Evolutionary conservation across 2,888 invertebrate genomes (phyloP).

Genomic region (Alloscopus bannaensis): DNA sequence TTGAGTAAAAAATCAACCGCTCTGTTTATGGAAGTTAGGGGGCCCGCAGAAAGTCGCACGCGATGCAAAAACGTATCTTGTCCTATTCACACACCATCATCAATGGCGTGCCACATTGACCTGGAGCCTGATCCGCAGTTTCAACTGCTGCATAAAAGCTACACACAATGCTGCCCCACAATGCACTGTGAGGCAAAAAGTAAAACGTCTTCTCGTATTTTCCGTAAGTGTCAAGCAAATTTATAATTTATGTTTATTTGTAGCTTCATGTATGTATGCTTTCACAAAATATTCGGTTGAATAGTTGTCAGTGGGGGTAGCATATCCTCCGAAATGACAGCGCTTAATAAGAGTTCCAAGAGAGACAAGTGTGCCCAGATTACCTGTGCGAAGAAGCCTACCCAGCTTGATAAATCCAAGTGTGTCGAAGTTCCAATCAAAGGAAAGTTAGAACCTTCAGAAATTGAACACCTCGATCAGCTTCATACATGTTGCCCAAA

Average conservation of each 20-base stretch:
- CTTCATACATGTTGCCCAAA: background rate
- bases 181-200: background rate
- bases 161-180: conserved; percentile 4
- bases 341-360: background rate
- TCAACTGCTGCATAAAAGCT: background rate
- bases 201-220: background rate
- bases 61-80: background rate
- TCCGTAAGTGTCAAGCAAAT: background rate
- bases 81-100: background rate
- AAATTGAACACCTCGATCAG: background rate
- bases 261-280: too few relatives aligned
- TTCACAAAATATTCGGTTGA: background rate
- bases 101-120: background rate
- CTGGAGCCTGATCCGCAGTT: background rate
- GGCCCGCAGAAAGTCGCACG: too few relatives aligned
- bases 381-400: background rate
- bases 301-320: conserved; percentile 3
- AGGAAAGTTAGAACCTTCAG: background rate
- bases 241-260: too few relatives aligned
- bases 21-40: too few relatives aligned
- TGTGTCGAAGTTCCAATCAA: background rate
- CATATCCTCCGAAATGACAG: background rate
- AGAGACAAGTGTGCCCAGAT: background rate
- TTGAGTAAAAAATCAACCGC: background rate
- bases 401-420: background rate